Evolutionary conservation across 2,888 invertebrate genomes (phyloP), one percentile per base, ranked within the genome.

Genomic region (Sthenelais limicola): DNA sequence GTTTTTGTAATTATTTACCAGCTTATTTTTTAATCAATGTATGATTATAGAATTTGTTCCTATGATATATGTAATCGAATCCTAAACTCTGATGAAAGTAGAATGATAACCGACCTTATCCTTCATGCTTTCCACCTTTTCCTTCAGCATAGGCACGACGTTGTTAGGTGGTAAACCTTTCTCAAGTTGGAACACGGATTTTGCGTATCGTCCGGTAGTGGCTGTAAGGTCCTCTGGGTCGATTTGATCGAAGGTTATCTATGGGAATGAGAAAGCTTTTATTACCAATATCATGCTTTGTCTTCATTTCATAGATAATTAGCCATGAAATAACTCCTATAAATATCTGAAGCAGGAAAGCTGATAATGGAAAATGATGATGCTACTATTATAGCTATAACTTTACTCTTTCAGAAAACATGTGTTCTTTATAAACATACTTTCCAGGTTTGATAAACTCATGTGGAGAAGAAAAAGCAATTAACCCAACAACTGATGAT

Each of bases 121-220:
- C 82, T 92, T 93, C 84, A 96, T 93, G 4, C 90, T 84, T 78
- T 95, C 94, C 0, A 95, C 94, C 69, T 92, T 92, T 72, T 91
- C 91, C 81, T 93, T 94, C 67, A 96, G 90, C 76, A 90, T 90
- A 0, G 94, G 93, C 0, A 96, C 91, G 21, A 96, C 92, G 77
- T 92, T 90, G 86, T 96, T 96, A 0, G 90, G 86, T 0, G 95
- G 95, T 33, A 97, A 84, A 26, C 94, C 94, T 85, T 95, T 95
- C 83, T 95, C 94, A 67, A 96, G 89, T 89, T 92, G 94, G 84
- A 90, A 90, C 82, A 92, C 92, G 85, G 91, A 93, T 89, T 91
- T 94, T 84, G 91, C 89, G 86, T 91, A 93, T 87, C 90, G 92
- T 80, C 88, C 91, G 78, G 90, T 92, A 80, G 89, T 91, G 68